Conservation (phyloP, 2,888 invertebrate genomes). For the Chalcosyrphus nemorum region DNA sequence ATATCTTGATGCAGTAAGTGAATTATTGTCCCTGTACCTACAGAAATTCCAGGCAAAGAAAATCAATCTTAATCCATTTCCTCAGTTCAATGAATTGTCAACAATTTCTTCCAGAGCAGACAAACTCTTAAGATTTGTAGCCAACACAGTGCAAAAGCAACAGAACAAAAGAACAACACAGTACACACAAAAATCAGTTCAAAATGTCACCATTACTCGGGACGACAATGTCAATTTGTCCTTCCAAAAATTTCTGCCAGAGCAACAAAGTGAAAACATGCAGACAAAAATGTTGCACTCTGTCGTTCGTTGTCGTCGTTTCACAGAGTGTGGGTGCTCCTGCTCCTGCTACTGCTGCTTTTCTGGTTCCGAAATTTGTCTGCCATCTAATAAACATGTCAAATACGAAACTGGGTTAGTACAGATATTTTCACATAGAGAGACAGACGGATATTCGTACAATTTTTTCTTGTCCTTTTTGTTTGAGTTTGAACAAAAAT, state of each 20-base stretch:
- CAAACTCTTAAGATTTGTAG: conserved; percentile 3
- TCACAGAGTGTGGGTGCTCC: background rate
- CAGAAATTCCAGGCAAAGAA: too few species aligned
- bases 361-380: conserved; percentile 17
- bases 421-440: background rate
- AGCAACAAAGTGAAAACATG: conserved; percentile 11
- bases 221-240: conserved; percentile 46
- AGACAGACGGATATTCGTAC: background rate
- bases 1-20: background rate
- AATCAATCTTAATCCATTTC: background rate
- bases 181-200: conserved; percentile 2
- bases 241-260: background rate
- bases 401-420: conserved; percentile 44
- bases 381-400: conserved; percentile 48
- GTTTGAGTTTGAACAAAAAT: background rate
- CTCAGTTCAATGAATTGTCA: background rate
- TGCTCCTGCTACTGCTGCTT: too few species aligned
- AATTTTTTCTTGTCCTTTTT: background rate
- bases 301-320: background rate
- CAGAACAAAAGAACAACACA: background rate
- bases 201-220: background rate
- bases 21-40: background rate
- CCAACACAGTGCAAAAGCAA: background rate
- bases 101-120: background rate
- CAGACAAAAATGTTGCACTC: conserved; percentile 1